phyloP scores from a whole-genome alignment of 2,113 vertebrate genomes.

The Catharus minimus region DNA sequence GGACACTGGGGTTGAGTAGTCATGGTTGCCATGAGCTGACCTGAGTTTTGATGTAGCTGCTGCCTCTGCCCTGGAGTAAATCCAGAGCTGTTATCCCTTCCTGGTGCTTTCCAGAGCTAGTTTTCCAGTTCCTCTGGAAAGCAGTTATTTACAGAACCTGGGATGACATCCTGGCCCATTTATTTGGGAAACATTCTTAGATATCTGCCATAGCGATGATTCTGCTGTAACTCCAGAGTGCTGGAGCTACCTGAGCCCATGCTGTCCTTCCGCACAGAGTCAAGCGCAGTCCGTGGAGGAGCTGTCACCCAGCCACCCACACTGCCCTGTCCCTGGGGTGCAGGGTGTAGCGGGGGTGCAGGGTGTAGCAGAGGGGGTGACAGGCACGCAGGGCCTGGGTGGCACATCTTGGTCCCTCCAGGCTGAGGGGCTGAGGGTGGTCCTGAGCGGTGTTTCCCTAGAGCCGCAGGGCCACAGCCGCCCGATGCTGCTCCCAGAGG shows the following conservation, averaged over 20 bases:
- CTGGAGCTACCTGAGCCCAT: rapidly evolving
- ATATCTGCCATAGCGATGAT: rapidly evolving
- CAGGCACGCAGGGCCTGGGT: neutral
- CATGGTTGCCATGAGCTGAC: rapidly evolving
- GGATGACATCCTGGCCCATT: neutral
- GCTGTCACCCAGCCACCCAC: neutral
- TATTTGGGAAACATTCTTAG: neutral
- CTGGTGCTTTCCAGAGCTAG: neutral
- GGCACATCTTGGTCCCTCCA: rapidly evolving
- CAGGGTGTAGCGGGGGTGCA: neutral
- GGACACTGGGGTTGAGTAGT: rapidly evolving
- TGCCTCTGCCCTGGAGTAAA: neutral
- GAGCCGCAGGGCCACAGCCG: rapidly evolving
- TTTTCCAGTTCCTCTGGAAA: neutral
- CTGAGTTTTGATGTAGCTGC: rapidly evolving
- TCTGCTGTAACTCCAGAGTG: neutral
- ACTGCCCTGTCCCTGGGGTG: neutral
- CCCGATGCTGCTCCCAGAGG: neutral
- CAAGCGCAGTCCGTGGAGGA: rapidly evolving
- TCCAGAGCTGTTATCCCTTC: neutral
- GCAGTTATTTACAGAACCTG: rapidly evolving
- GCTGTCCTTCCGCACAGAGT: rapidly evolving
- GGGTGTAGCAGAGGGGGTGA: neutral
- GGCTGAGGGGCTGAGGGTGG: neutral
- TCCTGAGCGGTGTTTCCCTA: rapidly evolving